These are phyloP conservation scores for Cyprinella venusta DNA, from an alignment of 2,797 vertebrate genomes.

Conservation along the genomic window DNA sequence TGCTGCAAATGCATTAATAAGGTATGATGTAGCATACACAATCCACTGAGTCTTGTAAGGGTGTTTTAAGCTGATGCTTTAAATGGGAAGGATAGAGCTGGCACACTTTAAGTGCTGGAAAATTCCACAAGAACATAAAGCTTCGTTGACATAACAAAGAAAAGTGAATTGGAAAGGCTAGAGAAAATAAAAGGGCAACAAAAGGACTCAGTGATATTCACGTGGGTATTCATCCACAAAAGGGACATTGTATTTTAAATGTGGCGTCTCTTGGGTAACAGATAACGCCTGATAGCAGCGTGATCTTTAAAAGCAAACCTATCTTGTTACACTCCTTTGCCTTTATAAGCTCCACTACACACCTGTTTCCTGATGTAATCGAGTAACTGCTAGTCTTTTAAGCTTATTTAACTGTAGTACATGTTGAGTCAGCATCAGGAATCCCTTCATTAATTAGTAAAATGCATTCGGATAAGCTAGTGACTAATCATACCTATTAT, in stretches of 20 bases:
- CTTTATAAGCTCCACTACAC: constrained; percentile 21
- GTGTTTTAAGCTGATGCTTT: neutral
- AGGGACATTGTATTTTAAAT: constrained; percentile 47
- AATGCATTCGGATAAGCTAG: neutral
- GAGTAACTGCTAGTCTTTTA: constrained; percentile 8
- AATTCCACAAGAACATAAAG: constrained; percentile 20
- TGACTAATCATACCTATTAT: neutral
- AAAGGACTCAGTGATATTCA: constrained; percentile 27
- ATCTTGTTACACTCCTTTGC: constrained; percentile 13
- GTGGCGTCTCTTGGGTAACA: constrained; percentile 31
- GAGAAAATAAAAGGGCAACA: constrained; percentile 3
- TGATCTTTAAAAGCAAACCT: constrained; percentile 20
- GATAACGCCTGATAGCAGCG: neutral
- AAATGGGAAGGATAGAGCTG: neutral
- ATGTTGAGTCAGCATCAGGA: neutral
- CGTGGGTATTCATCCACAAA: constrained; percentile 8
- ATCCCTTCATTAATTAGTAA: neutral
- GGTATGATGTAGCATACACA: neutral
- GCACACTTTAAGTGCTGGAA: neutral
- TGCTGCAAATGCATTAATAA: constrained; percentile 55
- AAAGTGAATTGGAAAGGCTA: constrained; percentile 2
- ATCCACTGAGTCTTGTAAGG: neutral
- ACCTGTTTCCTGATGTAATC: constrained; percentile 28
- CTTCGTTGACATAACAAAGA: constrained; percentile 19
- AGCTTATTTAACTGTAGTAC: neutral